phyloP scores from a whole-genome alignment of 2,888 invertebrate genomes.

The Dynastes grantii region DNA sequence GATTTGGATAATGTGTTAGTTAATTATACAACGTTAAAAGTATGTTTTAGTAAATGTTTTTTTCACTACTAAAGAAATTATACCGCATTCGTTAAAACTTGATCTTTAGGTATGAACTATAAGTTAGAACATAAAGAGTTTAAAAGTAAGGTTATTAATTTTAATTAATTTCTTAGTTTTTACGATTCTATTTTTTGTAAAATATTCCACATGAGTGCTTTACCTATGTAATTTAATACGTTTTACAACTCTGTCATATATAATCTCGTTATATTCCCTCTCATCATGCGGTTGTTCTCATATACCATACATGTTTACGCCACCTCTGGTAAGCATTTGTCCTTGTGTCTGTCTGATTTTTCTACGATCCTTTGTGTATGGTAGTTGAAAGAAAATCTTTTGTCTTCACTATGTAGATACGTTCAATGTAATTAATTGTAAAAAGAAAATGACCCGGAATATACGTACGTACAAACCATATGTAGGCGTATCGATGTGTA shows the following conservation, averaged over 20 bases:
- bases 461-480: slow-evolving; percentile 16
- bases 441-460: slow-evolving; percentile 44
- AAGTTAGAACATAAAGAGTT: too few relatives aligned
- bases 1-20: not conserved
- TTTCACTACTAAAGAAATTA: too few relatives aligned
- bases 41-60: too few relatives aligned
- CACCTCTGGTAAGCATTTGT: not conserved
- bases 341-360: slow-evolving; percentile 11
- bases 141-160: too few relatives aligned
- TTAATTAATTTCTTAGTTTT: too few relatives aligned
- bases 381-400: slow-evolving; percentile 14
- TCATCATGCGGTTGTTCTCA: too few relatives aligned
- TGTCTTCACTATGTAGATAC: not conserved
- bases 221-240: not conserved
- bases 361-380: slow-evolving; percentile 7
- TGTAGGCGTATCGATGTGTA: slow-evolving; percentile 9
- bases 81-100: too few relatives aligned
- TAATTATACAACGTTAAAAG: too few relatives aligned
- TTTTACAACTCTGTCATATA: too few relatives aligned
- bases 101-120: too few relatives aligned
- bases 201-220: not conserved
- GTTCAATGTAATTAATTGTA: slow-evolving; percentile 37
- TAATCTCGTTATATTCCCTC: too few relatives aligned
- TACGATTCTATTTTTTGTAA: not conserved
- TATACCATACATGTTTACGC: not conserved